These are phyloP conservation scores for Cataglyphis altisquamis DNA, from an alignment of 2,888 invertebrate genomes.

Conservation along the genomic window DNA sequence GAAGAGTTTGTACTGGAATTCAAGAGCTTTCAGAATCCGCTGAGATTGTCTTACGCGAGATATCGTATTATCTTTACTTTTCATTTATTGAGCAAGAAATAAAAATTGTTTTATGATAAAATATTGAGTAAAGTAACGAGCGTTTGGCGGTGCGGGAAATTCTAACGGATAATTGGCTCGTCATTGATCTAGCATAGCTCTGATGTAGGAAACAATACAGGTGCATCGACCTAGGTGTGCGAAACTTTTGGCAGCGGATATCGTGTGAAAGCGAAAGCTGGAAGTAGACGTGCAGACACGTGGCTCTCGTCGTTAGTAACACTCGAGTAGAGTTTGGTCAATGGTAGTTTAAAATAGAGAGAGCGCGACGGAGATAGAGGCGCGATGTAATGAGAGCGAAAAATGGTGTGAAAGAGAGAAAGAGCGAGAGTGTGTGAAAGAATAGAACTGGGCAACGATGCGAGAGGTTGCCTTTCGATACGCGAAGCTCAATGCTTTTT, in stretches of 20 bases:
- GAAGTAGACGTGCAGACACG: conserved; percentile 52
- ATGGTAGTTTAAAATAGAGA: conserved; percentile 82
- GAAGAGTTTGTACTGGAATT: not conserved
- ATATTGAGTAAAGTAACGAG: not conserved
- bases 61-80: not conserved
- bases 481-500: conserved; percentile 70
- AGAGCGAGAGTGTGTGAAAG: conserved; percentile 25
- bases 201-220: conserved; percentile 1
- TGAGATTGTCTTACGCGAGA: not conserved
- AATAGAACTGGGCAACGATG: conserved; percentile 61
- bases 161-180: conserved; percentile 2
- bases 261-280: conserved; percentile 69
- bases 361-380: conserved; percentile 59
- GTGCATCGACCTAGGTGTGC: conserved; percentile 37
- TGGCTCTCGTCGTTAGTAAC: conserved; percentile 77
- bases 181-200: not conserved
- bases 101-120: not conserved
- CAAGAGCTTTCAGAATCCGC: not conserved
- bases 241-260: conserved; percentile 49
- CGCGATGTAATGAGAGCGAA: conserved; percentile 47
- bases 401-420: conserved; percentile 43
- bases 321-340: conserved; percentile 81
- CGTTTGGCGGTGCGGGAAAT: not conserved
- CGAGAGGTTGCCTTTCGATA: conserved; percentile 70
- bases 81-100: not conserved